A percentile compares a stretch with the other conserved stretches of the same genome.
phyloP scores from a whole-genome alignment of 1,140 invertebrate species.

The Chironomus striatipennis region DNA sequence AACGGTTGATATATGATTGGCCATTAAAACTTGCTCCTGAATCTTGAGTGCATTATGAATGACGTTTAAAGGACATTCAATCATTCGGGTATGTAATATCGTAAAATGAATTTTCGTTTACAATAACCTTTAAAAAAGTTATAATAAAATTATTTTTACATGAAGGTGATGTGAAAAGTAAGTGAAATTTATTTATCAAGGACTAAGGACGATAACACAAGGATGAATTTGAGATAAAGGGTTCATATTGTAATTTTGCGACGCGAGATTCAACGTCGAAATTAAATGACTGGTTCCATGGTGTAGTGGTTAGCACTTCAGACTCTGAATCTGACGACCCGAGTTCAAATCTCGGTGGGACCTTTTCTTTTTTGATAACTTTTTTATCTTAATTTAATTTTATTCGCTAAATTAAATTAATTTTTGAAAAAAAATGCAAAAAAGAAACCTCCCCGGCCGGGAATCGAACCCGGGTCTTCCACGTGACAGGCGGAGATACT shows the following conservation, averaged over 20 bases:
- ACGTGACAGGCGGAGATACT: conserved; percentile 34
- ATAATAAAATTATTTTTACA: no score
- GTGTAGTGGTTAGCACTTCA: conserved; percentile 88
- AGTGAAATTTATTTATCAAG: neutral
- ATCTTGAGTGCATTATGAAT: no score
- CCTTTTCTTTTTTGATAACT: conserved; percentile 42
- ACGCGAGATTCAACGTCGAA: neutral
- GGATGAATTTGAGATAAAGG: neutral
- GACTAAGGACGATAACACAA: neutral
- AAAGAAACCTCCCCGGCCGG: conserved; percentile 33
- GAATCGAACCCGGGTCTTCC: conserved; percentile 36
- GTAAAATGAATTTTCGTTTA: no score
- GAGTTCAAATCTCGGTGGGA: conserved; percentile 78
- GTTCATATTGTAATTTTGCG: neutral
- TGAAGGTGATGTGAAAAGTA: neutral
- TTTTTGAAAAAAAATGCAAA: conserved; percentile 16
- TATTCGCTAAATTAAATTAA: neutral
- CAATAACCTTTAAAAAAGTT: no score
- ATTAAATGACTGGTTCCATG: conserved; percentile 54
- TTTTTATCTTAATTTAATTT: neutral
- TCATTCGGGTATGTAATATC: no score
- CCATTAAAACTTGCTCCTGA: neutral
- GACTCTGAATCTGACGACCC: conserved; percentile 85
- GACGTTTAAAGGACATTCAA: no score
- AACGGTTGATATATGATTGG: neutral